These are phyloP conservation scores for Anarhynchus alexandrinus DNA, from an alignment of 2,113 vertebrate genomes.

Conservation along the genomic window DNA sequence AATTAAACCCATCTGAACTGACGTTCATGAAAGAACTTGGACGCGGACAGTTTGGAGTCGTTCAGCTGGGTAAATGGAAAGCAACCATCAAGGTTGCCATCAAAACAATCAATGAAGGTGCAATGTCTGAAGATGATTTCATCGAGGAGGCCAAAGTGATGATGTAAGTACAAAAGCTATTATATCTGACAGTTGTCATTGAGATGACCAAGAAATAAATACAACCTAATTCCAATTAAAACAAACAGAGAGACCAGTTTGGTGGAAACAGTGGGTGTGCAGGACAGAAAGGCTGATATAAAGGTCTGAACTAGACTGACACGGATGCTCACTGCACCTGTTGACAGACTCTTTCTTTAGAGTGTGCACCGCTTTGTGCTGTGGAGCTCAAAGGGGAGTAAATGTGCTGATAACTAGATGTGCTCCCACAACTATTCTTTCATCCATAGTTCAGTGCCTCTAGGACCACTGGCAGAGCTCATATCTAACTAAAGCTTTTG, in stretches of 20 bases:
- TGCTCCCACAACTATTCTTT: not conserved
- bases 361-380: not conserved
- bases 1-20: constrained; percentile 72
- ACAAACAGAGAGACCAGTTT: not conserved
- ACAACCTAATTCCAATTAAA: not conserved
- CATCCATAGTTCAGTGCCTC: not conserved
- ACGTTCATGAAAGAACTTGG: constrained; percentile 71
- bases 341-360: not conserved
- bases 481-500: not conserved
- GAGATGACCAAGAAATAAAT: not conserved
- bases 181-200: not conserved
- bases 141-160: constrained; percentile 83
- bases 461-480: not conserved
- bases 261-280: not conserved
- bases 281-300: not conserved
- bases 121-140: constrained; percentile 83
- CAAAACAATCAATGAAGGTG: constrained; percentile 74
- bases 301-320: not conserved
- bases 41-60: constrained; percentile 76
- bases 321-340: rapidly evolving
- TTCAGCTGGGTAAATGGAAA: constrained; percentile 73
- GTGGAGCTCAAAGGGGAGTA: not conserved
- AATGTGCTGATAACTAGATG: not conserved
- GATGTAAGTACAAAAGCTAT: constrained; percentile 71
- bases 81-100: constrained; percentile 70